Evolutionary conservation across 2,113 vertebrate genomes (phyloP).

Genomic region (Felis chaus): DNA sequence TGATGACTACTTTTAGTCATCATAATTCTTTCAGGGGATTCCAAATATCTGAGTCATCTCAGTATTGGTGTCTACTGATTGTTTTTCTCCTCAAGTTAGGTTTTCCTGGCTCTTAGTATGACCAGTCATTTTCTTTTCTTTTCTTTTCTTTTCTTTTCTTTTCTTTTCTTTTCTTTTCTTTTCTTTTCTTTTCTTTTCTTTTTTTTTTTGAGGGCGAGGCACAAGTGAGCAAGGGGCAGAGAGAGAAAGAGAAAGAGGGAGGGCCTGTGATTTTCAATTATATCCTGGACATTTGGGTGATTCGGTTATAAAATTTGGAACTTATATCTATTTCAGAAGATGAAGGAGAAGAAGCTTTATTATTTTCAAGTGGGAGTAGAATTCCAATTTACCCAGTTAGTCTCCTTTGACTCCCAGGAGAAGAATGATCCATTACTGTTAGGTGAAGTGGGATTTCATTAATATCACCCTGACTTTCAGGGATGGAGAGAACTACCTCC

Average conservation of each 20-base stretch:
- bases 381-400: not conserved
- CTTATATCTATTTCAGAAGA: not conserved
- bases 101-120: not conserved
- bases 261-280: not conserved
- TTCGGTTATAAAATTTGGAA: not conserved
- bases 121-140: not conserved
- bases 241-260: too few species aligned
- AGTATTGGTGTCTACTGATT: not conserved
- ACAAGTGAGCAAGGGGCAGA: too few species aligned
- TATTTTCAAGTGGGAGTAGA: not conserved
- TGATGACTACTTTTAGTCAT: not conserved
- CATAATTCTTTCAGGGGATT: not conserved
- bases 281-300: not conserved
- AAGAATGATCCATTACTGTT: not conserved
- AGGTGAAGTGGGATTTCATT: not conserved
- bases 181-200: too few species aligned
- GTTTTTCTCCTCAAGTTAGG: not conserved
- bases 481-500: not conserved
- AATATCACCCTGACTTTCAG: not conserved
- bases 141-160: too few species aligned
- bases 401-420: not conserved
- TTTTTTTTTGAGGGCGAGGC: too few species aligned
- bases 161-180: fast-evolving
- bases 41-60: not conserved
- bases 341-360: not conserved